Conservation (phyloP, 2,888 invertebrate genomes). For the Watsonalla cultraria region DNA sequence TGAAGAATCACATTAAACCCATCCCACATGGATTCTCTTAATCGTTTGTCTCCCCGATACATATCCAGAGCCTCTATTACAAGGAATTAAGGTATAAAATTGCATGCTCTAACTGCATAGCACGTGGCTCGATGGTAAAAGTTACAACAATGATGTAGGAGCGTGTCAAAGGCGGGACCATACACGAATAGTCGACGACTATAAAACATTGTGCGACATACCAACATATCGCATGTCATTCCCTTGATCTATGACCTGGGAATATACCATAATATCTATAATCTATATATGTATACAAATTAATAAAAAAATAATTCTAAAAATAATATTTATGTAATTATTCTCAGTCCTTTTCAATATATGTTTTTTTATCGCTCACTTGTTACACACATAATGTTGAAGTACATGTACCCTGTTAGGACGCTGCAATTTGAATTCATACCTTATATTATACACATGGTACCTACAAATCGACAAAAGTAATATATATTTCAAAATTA, state of each 20-base stretch:
- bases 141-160: conserved; percentile 52
- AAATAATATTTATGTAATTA: too few species aligned
- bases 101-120: background rate
- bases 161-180: conserved; percentile 45
- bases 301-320: too few species aligned
- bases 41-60: conserved; percentile 7
- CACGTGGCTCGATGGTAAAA: conserved; percentile 17
- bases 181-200: conserved; percentile 31
- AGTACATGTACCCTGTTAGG: too few species aligned
- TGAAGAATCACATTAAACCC: conserved; percentile 11
- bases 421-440: too few species aligned
- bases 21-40: conserved; percentile 19
- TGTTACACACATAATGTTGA: too few species aligned
- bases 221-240: conserved; percentile 12
- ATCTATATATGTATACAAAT: too few species aligned
- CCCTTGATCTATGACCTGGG: conserved; percentile 33
- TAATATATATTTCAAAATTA: too few species aligned
- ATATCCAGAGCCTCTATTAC: background rate
- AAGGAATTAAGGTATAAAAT: conserved; percentile 15
- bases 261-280: too few species aligned
- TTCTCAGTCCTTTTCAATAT: too few species aligned
- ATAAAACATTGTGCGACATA: conserved; percentile 1
- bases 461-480: too few species aligned
- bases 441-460: too few species aligned
- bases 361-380: too few species aligned